These are phyloP conservation scores for Montipora sp. DNA, from an alignment of 64 coral and sea anemone genomes.

Conservation along the genomic window DNA sequence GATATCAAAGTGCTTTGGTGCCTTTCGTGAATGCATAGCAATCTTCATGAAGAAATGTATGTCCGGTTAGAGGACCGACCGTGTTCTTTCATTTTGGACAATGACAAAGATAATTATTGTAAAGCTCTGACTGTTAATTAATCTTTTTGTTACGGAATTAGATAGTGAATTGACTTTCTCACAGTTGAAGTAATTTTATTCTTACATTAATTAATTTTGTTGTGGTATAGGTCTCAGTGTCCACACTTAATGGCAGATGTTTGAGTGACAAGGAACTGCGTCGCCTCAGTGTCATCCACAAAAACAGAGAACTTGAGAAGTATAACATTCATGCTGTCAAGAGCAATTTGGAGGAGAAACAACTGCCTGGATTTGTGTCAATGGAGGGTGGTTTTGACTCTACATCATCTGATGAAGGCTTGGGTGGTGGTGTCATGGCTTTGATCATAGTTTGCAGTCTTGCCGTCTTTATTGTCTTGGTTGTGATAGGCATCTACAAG, in stretches of 20 bases:
- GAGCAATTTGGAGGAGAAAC: slow-evolving; percentile 31
- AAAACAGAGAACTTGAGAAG: slow-evolving; percentile 2
- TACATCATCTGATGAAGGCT: slow-evolving; percentile 11
- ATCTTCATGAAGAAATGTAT: too few relatives aligned
- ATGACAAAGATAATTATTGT: too few relatives aligned
- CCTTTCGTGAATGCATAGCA: too few relatives aligned
- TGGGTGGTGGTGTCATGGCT: slow-evolving; percentile 71
- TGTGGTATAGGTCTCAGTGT: slow-evolving; percentile 34
- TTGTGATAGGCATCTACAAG: slow-evolving; percentile 77
- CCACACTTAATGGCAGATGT: slow-evolving; percentile 73
- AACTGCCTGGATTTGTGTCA: slow-evolving; percentile 64
- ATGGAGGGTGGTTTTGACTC: slow-evolving; percentile 26
- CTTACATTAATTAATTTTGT: neutral
- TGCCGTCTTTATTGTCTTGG: slow-evolving; percentile 64
- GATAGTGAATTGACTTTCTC: too few relatives aligned
- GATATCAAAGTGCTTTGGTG: too few relatives aligned
- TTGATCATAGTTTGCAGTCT: slow-evolving; percentile 82
- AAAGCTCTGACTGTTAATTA: too few relatives aligned
- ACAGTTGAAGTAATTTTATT: too few relatives aligned
- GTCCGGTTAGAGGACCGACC: too few relatives aligned
- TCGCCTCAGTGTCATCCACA: neutral
- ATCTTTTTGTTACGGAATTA: too few relatives aligned
- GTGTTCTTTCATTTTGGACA: too few relatives aligned
- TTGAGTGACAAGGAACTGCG: slow-evolving; percentile 66
- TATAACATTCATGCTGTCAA: slow-evolving; percentile 25